Evolutionary conservation across 2,797 vertebrate genomes (phyloP).

Genomic region (Rhabdophis nuchalis): DNA sequence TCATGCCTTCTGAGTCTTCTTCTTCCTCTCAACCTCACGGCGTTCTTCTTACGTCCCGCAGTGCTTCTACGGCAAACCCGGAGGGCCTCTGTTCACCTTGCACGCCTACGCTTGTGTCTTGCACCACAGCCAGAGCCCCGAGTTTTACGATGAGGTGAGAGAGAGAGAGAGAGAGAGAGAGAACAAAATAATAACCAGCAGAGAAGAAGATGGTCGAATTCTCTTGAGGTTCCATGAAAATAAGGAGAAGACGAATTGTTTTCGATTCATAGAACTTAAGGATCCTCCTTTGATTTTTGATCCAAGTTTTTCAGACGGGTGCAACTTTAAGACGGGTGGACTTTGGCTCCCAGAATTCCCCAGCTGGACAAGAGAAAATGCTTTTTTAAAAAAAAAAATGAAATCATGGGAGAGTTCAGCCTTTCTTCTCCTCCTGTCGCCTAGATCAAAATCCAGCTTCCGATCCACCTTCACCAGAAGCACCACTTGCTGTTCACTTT

Average conservation of each 20-base stretch:
- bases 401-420: constrained; percentile 46
- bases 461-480: constrained; percentile 91
- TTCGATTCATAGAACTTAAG: background rate
- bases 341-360: background rate
- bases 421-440: constrained; percentile 51
- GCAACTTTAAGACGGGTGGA: background rate
- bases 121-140: constrained; percentile 95
- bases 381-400: constrained; percentile 33
- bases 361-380: background rate
- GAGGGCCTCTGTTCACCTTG: constrained; percentile 81
- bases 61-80: constrained; percentile 94
- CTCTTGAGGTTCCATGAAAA: too few relatives aligned
- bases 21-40: background rate
- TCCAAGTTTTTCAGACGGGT: background rate
- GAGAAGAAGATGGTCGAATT: background rate
- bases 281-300: background rate
- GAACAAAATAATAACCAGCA: too few relatives aligned
- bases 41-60: constrained; percentile 63
- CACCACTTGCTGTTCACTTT: constrained; percentile 97
- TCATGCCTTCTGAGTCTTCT: background rate
- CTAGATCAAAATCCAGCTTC: constrained; percentile 94
- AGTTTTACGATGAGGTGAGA: constrained; percentile 97
- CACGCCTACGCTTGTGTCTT: constrained; percentile 81
- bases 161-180: too few relatives aligned
- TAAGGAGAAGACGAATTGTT: background rate